Conservation (phyloP, 2,888 invertebrate genomes). For the Eupithecia tripunctaria region DNA sequence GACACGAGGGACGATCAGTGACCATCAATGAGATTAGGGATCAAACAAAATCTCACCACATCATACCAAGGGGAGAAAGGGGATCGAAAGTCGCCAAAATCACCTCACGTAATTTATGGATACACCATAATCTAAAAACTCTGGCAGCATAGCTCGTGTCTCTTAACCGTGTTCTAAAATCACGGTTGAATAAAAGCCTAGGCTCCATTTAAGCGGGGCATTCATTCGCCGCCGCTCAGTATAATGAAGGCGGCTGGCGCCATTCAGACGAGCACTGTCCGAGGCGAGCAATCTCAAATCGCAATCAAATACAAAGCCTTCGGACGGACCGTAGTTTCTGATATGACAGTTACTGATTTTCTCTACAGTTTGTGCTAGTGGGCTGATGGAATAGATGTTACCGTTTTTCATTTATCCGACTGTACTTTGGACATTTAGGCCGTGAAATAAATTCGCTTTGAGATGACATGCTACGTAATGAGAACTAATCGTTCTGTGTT, state of each 20-base stretch:
- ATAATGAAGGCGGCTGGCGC: constrained; percentile 29
- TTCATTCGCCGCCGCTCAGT: constrained; percentile 25
- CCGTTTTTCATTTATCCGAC: no score
- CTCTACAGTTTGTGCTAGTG: constrained; percentile 1
- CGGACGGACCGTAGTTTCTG: constrained; percentile 8
- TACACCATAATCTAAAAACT: not conserved
- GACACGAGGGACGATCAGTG: no score
- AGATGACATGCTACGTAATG: no score
- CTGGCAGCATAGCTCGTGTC: not conserved
- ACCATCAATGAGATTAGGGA: no score
- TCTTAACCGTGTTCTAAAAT: constrained; percentile 19
- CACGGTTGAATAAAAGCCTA: constrained; percentile 27
- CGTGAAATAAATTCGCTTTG: no score
- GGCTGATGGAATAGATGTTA: not conserved
- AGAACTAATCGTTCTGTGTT: no score
- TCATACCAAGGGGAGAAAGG: no score
- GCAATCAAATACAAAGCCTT: constrained; percentile 21
- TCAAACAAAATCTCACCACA: no score
- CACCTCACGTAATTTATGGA: no score
- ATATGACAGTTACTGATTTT: constrained; percentile 8
- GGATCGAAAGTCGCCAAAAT: no score
- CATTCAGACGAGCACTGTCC: constrained; percentile 29
- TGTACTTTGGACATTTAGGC: no score
- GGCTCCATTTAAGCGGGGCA: constrained; percentile 34
- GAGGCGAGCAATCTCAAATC: constrained; percentile 32